Conservation (phyloP, 2,113 vertebrate genomes). For the Paratilapia polleni region DNA sequence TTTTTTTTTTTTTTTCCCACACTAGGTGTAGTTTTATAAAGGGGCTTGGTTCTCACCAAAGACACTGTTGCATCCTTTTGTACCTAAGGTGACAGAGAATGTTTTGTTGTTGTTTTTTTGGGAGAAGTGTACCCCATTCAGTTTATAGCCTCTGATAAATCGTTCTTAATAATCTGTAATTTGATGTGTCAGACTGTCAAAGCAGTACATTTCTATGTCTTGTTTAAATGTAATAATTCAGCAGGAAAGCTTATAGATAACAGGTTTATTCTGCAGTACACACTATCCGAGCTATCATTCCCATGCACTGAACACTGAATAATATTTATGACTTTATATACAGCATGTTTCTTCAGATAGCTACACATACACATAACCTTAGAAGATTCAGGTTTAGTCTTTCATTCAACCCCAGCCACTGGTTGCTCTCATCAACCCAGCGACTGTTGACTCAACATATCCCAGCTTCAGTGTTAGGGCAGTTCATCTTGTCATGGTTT, state of each 20-base stretch:
- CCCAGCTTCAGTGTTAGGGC: slow-evolving; percentile 29
- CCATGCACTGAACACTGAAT: neutral
- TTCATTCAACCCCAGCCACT: slow-evolving; percentile 15
- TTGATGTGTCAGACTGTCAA: slow-evolving; percentile 11
- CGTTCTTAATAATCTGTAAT: slow-evolving; percentile 37
- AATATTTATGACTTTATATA: slow-evolving; percentile 12
- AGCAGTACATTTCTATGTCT: neutral
- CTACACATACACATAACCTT: slow-evolving; percentile 1
- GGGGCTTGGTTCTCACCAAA: neutral
- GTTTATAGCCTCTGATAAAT: neutral
- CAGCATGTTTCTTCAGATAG: slow-evolving; percentile 17
- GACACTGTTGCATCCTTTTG: neutral
- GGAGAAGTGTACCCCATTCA: neutral
- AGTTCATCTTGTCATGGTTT: slow-evolving; percentile 56
- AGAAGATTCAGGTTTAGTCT: slow-evolving; percentile 7
- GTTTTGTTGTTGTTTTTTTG: neutral
- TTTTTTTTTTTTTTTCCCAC: neutral
- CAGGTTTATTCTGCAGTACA: neutral
- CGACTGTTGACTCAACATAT: slow-evolving; percentile 50
- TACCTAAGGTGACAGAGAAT: neutral
- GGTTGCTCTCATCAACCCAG: slow-evolving; percentile 51
- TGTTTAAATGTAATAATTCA: neutral
- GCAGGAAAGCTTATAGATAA: neutral
- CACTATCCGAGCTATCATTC: slow-evolving; percentile 4
- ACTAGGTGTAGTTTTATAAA: neutral